phyloP scores from a whole-genome alignment of 2,888 invertebrate genomes.

The Linhomoeus sp. region DNA sequence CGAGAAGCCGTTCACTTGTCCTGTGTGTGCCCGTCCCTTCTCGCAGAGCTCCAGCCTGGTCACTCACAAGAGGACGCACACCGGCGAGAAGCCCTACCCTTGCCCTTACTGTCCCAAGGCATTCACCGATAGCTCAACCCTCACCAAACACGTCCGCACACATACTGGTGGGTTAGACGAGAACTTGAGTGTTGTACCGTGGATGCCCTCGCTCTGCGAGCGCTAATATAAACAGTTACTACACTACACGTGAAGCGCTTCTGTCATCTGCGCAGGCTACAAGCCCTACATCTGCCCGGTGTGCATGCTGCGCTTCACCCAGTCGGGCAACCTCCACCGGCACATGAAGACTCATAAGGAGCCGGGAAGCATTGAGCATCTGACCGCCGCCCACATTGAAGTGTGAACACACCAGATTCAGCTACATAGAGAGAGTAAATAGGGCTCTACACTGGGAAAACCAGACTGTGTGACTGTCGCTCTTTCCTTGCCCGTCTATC shows the following conservation, averaged over 20 bases:
- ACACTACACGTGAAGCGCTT: too few relatives aligned
- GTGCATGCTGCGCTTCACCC: constrained; percentile 81
- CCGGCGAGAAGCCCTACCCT: constrained; percentile 90
- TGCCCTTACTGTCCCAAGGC: constrained; percentile 93
- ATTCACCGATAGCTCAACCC: constrained; percentile 91
- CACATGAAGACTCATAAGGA: constrained; percentile 78
- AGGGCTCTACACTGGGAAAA: too few relatives aligned
- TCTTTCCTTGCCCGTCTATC: too few relatives aligned
- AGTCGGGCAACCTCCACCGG: constrained; percentile 91
- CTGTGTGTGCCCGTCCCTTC: constrained; percentile 85
- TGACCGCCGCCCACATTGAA: too few relatives aligned
- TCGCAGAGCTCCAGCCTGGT: constrained; percentile 84
- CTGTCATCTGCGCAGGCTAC: constrained; percentile 50
- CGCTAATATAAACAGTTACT: too few relatives aligned
- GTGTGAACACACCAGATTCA: too few relatives aligned
- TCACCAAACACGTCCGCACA: constrained; percentile 87
- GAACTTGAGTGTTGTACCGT: too few relatives aligned
- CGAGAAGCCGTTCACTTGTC: constrained; percentile 93
- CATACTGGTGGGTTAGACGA: constrained; percentile 55
- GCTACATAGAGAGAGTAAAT: too few relatives aligned
- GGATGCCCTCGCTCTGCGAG: too few relatives aligned
- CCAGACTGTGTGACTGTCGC: too few relatives aligned
- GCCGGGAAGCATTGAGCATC: too few relatives aligned
- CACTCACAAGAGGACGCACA: constrained; percentile 98
- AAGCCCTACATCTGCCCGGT: constrained; percentile 96